phyloP scores from a whole-genome alignment of 2,888 invertebrate genomes.

The Meganola albula region DNA sequence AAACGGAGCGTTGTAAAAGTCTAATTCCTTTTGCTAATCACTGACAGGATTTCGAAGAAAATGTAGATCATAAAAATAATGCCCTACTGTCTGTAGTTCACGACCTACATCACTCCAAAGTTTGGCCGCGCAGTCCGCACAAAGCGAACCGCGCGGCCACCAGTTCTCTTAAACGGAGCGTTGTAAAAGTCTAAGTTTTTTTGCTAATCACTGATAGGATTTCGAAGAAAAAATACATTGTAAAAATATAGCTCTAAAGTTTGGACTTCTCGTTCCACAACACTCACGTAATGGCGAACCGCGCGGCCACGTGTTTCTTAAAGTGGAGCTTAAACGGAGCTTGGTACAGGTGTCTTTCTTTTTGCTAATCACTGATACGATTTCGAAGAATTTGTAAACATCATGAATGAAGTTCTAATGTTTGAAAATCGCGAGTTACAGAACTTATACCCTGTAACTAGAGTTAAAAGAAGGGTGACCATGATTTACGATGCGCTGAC shows the following conservation, averaged over 20 bases:
- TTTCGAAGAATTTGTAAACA: constrained; percentile 2
- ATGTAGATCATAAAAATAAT: constrained; percentile 4
- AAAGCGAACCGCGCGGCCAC: constrained; percentile 5
- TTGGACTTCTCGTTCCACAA: constrained; percentile 11
- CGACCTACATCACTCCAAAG: constrained; percentile 4
- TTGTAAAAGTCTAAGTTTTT: constrained; percentile 4
- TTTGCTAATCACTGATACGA: constrained; percentile 9
- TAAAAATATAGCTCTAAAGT: constrained; percentile 7
- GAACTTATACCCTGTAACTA: not conserved
- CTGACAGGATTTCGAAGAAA: constrained; percentile 4
- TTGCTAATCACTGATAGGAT: constrained; percentile 4
- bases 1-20: constrained; percentile 4
- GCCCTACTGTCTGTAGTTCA: constrained; percentile 4
- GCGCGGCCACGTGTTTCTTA: constrained; percentile 10
- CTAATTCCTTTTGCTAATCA: constrained; percentile 4
- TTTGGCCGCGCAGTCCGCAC: constrained; percentile 4
- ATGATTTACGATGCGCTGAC: not conserved
- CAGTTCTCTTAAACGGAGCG: constrained; percentile 2
- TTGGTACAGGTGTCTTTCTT: constrained; percentile 10
- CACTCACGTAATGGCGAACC: constrained; percentile 11
- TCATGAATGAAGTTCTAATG: not conserved
- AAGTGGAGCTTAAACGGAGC: constrained; percentile 9
- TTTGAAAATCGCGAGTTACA: not conserved
- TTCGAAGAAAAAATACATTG: constrained; percentile 4
- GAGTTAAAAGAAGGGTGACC: not conserved